phyloP scores from a whole-genome alignment of 2,888 invertebrate genomes.

The Loripinus fragilis region DNA sequence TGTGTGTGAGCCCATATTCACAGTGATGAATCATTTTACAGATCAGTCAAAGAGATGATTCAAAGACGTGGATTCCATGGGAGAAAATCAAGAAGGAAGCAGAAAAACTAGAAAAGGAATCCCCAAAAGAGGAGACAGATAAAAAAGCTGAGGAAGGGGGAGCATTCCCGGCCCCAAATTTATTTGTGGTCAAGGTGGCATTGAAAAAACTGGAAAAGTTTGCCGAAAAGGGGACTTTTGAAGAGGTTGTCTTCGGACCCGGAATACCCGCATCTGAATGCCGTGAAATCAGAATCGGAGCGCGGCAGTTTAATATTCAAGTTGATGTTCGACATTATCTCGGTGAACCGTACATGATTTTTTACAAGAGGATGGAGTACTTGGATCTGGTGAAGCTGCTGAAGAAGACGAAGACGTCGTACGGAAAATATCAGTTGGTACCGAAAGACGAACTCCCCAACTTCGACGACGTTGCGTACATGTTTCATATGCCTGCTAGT shows the following conservation, averaged over 20 bases:
- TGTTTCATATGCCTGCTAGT: too few species aligned
- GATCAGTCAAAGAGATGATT: constrained; percentile 62
- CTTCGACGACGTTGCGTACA: too few species aligned
- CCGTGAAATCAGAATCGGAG: constrained; percentile 51
- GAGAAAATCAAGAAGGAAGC: constrained; percentile 55
- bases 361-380: constrained; percentile 60
- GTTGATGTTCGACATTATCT: constrained; percentile 49
- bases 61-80: constrained; percentile 64
- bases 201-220: constrained; percentile 55
- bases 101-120: constrained; percentile 34
- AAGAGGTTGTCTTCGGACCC: constrained; percentile 69
- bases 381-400: constrained; percentile 50
- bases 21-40: constrained; percentile 18
- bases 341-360: constrained; percentile 55
- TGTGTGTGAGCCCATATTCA: too few species aligned
- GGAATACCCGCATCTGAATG: constrained; percentile 60
- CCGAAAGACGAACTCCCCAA: constrained; percentile 53
- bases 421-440: constrained; percentile 67
- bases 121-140: constrained; percentile 38
- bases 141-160: constrained; percentile 33
- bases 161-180: constrained; percentile 33
- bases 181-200: constrained; percentile 32
- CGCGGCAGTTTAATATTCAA: constrained; percentile 43
- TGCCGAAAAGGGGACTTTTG: constrained; percentile 46
- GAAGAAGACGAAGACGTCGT: constrained; percentile 39